These are phyloP conservation scores for Delichon dasypus DNA, from an alignment of 2,797 vertebrate genomes.

Conservation along the genomic window DNA sequence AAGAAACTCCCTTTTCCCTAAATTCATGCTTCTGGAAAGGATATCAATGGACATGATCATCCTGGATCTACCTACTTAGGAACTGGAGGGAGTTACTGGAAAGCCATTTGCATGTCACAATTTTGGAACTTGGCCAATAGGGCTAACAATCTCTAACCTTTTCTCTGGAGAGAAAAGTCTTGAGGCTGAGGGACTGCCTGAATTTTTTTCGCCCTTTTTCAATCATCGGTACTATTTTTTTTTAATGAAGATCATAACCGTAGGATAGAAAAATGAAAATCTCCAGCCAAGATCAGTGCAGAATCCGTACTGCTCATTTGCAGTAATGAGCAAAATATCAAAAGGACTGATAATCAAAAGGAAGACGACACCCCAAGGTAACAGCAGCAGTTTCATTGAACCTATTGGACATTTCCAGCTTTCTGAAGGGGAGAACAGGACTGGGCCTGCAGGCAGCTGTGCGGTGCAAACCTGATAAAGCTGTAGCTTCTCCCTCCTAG, in stretches of 20 bases:
- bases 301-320: neutral
- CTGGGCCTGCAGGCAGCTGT: neutral
- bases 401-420: neutral
- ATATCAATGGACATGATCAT: neutral
- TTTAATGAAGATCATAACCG: neutral
- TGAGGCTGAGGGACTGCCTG: neutral
- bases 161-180: neutral
- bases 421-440: neutral
- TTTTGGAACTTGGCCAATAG: neutral
- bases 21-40: neutral
- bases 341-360: conserved; percentile 2
- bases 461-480: neutral
- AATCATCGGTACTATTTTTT: neutral
- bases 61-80: neutral
- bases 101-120: neutral
- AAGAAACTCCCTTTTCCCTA: neutral
- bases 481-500: neutral
- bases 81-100: neutral
- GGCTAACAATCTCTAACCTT: neutral
- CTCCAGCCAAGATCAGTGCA: neutral
- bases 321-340: conserved; percentile 2
- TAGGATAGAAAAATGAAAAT: neutral
- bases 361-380: neutral
- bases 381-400: neutral
- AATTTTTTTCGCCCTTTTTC: neutral